Base-by-base conservation (phyloP, 2,797 vertebrate species). In the Naso thynnoides region DNA sequence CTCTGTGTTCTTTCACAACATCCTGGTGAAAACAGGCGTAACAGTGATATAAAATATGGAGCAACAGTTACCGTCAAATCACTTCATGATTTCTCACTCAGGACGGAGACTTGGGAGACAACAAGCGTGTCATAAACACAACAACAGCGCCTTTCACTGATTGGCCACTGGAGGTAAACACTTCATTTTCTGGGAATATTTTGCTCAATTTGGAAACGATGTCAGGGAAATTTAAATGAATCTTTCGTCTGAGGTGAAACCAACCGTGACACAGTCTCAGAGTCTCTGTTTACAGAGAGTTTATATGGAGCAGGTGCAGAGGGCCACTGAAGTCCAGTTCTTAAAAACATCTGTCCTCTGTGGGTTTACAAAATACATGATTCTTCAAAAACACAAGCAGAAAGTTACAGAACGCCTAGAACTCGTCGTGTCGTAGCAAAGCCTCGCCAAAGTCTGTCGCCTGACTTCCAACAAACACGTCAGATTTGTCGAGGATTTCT, bases 391-490 rank as follows among this genome's bases (percentile, higher is more conserved):
- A 81, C 49, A 68, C 60, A 50, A 27, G 5, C 8, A 2, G 36
- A 33, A 45, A 23, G 45, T 8, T 13, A 23, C 23, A 0, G 5
- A 7, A 11, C 29, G 10, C 61, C 87, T 92, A 98, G 84, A 98
- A 97, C 78, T 98, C 97, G 19, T 98, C 97, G 2, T 98, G 97
- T 50, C 94, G 93, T 79, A 96, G 93, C 84, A 98, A 88, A 1
- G 96, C 96, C 74, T 96, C 96, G 1, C 97, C 97, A 11, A 96
- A 99, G 88, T 98, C 95, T 15, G 97, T 99, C 77, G 96, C 97
- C 89, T 98, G 97, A 85, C 97, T 99, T 49, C 96, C 97, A 65
- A 98, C 97, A 73, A 98, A 99, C 79, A 98, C 83, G 55, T 98
- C 96, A 0, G 95, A 96, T 68, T 97, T 98, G 73, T 96, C 93